A percentile compares a stretch with the other conserved stretches of the same genome.
Evolutionary conservation across 2,797 vertebrate species (phyloP).

Genomic region (Lacerta agilis): DNA sequence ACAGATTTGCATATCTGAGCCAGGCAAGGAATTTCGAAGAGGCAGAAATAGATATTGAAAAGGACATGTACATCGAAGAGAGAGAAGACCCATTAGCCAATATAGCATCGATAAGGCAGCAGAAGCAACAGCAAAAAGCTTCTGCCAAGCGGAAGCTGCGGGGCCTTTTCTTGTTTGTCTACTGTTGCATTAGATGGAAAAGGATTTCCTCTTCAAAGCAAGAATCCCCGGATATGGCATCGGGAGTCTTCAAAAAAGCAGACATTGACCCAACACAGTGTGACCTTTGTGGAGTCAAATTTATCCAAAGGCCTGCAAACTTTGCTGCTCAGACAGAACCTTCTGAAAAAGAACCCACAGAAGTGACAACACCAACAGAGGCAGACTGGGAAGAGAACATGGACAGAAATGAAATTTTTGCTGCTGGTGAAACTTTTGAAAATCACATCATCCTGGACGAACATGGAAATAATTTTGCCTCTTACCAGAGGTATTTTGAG

Average conservation of each 20-base stretch:
- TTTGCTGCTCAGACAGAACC: conserved; percentile 60
- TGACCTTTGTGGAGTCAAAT: conserved; percentile 82
- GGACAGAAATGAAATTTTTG: conserved; percentile 43
- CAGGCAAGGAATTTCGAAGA: conserved; percentile 49
- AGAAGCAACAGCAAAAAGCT: conserved; percentile 73
- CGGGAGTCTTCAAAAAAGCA: conserved; percentile 77
- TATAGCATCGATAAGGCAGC: conserved; percentile 74
- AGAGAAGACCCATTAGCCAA: conserved; percentile 71
- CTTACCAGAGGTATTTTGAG: conserved; percentile 71
- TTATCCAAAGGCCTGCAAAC: conserved; percentile 64
- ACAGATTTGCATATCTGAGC: conserved; percentile 66
- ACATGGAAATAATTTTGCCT: conserved; percentile 69
- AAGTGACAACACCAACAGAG: conserved; percentile 41
- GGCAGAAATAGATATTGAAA: conserved; percentile 61
- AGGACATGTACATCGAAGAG: conserved; percentile 70
- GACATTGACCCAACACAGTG: conserved; percentile 82
- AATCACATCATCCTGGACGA: conserved; percentile 70
- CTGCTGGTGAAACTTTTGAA: conserved; percentile 62
- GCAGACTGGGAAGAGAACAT: conserved; percentile 39
- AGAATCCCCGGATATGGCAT: conserved; percentile 53
- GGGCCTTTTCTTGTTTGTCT: conserved; percentile 61
- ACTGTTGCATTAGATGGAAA: conserved; percentile 73
- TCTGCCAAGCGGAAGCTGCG: conserved; percentile 69
- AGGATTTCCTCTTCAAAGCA: conserved; percentile 56
- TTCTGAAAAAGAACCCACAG: conserved; percentile 54